Evolutionary conservation across 2,888 invertebrate genomes (phyloP).

Genomic region (Cosmopolites sordidus): DNA sequence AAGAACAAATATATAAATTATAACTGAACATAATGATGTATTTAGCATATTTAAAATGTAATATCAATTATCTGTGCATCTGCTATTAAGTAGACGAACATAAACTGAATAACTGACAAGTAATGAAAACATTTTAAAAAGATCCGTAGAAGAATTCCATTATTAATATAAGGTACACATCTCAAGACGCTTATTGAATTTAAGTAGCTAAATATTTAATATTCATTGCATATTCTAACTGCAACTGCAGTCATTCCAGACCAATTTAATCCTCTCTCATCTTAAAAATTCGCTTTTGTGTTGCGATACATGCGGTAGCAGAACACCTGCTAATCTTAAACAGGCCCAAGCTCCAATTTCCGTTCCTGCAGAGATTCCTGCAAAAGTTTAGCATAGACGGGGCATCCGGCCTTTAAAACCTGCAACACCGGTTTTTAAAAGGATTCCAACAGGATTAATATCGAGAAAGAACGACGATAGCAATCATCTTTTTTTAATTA

Average conservation of each 20-base stretch:
- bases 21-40: no score
- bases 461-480: conserved; percentile 5
- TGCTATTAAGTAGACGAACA: no score
- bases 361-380: conserved; percentile 26
- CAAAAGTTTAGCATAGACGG: conserved; percentile 12
- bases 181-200: no score
- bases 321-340: conserved; percentile 27
- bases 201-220: no score
- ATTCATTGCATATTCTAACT: no score
- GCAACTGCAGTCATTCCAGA: not conserved
- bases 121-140: no score
- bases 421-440: conserved; percentile 23
- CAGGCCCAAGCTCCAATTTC: conserved; percentile 25
- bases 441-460: conserved; percentile 25
- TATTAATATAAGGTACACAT: no score
- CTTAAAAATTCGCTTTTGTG: conserved; percentile 16
- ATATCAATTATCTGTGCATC: no score
- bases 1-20: no score
- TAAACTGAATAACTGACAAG: no score
- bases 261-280: conserved; percentile 10
- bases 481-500: not conserved
- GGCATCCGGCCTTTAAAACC: conserved; percentile 25
- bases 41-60: no score
- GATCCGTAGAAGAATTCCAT: no score
- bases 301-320: conserved; percentile 9